These are phyloP conservation scores for Ciconia maguari DNA, from an alignment of 2,113 vertebrate species.

Conservation along the genomic window DNA sequence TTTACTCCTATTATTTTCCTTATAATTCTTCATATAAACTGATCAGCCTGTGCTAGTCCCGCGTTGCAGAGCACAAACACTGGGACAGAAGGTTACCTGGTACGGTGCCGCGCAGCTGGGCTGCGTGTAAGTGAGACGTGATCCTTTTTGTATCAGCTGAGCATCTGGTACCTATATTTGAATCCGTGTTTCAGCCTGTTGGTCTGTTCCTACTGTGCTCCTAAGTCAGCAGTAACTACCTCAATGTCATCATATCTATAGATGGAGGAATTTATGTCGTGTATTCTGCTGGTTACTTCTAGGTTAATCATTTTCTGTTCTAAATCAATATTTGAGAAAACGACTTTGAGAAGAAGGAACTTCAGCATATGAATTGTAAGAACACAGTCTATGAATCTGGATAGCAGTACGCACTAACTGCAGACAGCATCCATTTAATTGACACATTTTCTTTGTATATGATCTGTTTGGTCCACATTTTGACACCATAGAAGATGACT, in stretches of 20 bases:
- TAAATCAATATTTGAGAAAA: not conserved
- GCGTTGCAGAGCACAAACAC: not conserved
- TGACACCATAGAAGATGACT: not conserved
- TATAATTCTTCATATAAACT: not conserved
- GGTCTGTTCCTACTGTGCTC: not conserved
- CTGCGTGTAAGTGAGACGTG: fast-evolving
- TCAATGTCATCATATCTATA: not conserved
- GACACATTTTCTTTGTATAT: not conserved
- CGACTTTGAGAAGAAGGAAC: not conserved
- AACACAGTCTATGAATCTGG: not conserved
- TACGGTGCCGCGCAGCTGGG: not conserved
- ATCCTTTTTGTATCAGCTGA: not conserved
- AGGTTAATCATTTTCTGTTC: not conserved
- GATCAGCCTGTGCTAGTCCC: not conserved
- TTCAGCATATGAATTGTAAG: not conserved
- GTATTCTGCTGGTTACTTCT: not conserved
- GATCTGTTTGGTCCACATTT: not conserved
- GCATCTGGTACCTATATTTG: not conserved
- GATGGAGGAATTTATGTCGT: not conserved
- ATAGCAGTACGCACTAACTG: not conserved
- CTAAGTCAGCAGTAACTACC: not conserved
- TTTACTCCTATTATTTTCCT: not conserved
- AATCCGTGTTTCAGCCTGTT: not conserved
- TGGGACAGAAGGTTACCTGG: not conserved
- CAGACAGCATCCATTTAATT: not conserved